phyloP scores from a whole-genome alignment of 2,113 vertebrate species.

The Pseudorasbora parva region DNA sequence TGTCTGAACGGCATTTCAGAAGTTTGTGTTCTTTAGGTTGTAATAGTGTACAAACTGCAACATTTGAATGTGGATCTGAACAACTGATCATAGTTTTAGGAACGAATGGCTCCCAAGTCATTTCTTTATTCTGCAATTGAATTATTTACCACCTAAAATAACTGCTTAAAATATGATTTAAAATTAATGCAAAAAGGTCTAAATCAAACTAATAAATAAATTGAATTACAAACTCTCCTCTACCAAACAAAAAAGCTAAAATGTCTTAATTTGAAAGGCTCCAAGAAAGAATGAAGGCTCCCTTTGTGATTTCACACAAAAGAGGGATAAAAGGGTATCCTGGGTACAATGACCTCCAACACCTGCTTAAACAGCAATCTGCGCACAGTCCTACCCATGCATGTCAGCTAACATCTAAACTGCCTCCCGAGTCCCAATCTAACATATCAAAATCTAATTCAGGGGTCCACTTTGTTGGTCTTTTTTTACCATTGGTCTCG shows the following conservation, averaged over 20 bases:
- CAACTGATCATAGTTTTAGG: neutral
- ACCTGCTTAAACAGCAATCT: conserved; percentile 48
- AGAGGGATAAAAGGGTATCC: conserved; percentile 37
- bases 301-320: conserved; percentile 54
- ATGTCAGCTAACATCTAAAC: conserved; percentile 19
- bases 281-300: conserved; percentile 29
- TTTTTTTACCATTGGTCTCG: too few species aligned
- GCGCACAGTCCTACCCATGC: neutral
- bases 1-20: neutral
- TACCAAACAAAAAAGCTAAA: neutral
- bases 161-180: too few species aligned
- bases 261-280: conserved; percentile 40
- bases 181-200: neutral
- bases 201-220: neutral
- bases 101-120: neutral
- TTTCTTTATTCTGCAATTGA: too few species aligned
- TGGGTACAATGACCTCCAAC: conserved; percentile 47
- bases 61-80: neutral
- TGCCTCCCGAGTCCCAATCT: neutral
- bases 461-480: too few species aligned
- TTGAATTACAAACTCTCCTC: neutral
- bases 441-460: neutral
- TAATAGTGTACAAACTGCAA: neutral
- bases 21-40: neutral
- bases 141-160: too few species aligned